Evolutionary conservation across 1,140 invertebrate genomes (phyloP), one percentile per base, ranked within the genome.

Genomic region (Drosophila ogumai): DNA sequence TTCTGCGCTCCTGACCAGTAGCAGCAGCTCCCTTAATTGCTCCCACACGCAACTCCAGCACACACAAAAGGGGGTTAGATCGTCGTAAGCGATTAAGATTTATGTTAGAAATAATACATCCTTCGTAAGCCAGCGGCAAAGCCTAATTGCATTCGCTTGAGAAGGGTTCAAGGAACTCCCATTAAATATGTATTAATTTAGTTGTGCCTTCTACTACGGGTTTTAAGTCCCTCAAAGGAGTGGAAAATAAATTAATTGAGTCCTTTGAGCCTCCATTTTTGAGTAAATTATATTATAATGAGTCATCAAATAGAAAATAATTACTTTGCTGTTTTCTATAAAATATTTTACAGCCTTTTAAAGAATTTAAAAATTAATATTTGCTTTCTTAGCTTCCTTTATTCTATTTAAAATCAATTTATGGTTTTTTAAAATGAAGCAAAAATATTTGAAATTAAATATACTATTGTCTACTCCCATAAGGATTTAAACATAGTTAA

Each of bases 1-100:
- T 43, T 19, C 43, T 5, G 3, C 46, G 9, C 49, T 38, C 56
- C 36, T 36, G 31, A 10, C 19, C 34, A 40, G 25, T 28, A 6
- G 7, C 22, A 13, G 43, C 13, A 28, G 22, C n/a, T 55, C 13
- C 34, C 49, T 56, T 75, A 49, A 75, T 64, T 75, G 46, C 58
- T 56, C 52, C 52, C 31, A 47, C 74, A 76, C 61, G 74, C 73
- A 76, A 66, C 72, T 52, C 0, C 12, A 17, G 12, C 50, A 13
- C 15, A 13, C 10, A 49, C 32, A 34, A 43, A 28, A 22, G 12
- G 38, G 43, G 36, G 56, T 31, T 47, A 72, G 71, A 63, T 76
- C 61, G 43, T 25, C 50, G 64, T 5, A 44, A 6, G 58, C 79
- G 84, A 82, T 86, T 84, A 81, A 86, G 84, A 86, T 86, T 87